phyloP scores from a whole-genome alignment of 2,888 invertebrate species.

The Melanostoma scalare region DNA sequence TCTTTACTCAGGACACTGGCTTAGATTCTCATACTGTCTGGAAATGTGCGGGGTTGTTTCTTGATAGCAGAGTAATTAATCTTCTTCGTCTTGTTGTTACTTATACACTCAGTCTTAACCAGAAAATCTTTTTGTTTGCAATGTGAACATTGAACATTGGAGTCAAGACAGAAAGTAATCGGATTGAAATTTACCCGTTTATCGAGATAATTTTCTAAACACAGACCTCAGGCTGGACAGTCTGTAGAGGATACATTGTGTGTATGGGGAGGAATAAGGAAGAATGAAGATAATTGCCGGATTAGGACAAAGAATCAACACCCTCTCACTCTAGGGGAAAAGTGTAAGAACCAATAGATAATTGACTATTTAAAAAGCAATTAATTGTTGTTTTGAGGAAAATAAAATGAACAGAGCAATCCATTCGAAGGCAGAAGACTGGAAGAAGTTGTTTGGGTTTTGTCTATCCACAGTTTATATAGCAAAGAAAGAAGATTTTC shows the following conservation, averaged over 20 bases:
- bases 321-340: not conserved
- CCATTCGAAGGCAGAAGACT: no score
- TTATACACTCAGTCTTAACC: not conserved
- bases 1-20: slow-evolving; percentile 31
- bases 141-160: slow-evolving; percentile 7
- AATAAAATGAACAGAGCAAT: not conserved
- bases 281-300: slow-evolving; percentile 46
- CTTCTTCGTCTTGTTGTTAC: slow-evolving; percentile 3
- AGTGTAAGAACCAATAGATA: slow-evolving; percentile 52
- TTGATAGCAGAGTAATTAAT: slow-evolving; percentile 49
- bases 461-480: no score
- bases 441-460: no score
- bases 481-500: no score
- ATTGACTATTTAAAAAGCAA: slow-evolving; percentile 49
- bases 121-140: slow-evolving; percentile 30
- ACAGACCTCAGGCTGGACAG: not conserved
- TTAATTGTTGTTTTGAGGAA: slow-evolving; percentile 34
- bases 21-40: slow-evolving; percentile 1
- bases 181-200: slow-evolving; percentile 52
- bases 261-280: slow-evolving; percentile 1
- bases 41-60: slow-evolving; percentile 8
- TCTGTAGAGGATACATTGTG: slow-evolving; percentile 15
- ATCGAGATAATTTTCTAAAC: slow-evolving; percentile 38
- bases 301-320: slow-evolving; percentile 38
- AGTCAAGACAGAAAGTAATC: slow-evolving; percentile 31